phyloP scores from a whole-genome alignment of 2,888 invertebrate species.

The Heliconius erato region DNA sequence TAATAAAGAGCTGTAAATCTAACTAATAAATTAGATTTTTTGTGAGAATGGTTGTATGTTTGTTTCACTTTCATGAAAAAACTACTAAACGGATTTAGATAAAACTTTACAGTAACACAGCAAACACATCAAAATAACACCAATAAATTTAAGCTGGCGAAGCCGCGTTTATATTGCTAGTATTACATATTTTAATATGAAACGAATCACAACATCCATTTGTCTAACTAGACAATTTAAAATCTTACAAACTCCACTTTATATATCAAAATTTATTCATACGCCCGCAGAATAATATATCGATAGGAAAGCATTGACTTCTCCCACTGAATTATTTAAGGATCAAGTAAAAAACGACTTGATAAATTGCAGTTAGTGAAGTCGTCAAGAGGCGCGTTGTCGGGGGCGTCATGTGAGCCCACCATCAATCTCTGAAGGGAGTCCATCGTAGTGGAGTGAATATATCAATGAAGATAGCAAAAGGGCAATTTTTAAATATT shows the following conservation, averaged over 20 bases:
- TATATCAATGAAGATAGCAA: constrained; percentile 37
- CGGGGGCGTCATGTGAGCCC: constrained; percentile 83
- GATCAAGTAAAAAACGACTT: constrained; percentile 74
- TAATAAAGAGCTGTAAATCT: too few relatives aligned
- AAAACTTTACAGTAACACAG: too few relatives aligned
- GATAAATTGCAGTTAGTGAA: constrained; percentile 84
- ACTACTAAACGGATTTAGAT: too few relatives aligned
- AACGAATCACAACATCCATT: not conserved
- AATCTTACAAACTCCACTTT: not conserved
- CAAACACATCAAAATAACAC: not conserved
- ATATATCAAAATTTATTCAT: constrained; percentile 15
- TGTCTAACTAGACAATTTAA: constrained; percentile 12
- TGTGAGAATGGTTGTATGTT: too few relatives aligned
- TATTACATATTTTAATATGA: not conserved
- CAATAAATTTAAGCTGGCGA: too few relatives aligned
- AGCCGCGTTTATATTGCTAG: too few relatives aligned
- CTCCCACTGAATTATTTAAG: constrained; percentile 52
- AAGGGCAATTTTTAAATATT: constrained; percentile 19
- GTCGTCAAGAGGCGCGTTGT: constrained; percentile 83
- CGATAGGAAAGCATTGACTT: constrained; percentile 23
- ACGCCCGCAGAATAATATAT: constrained; percentile 9
- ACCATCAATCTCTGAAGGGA: constrained; percentile 76
- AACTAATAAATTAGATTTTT: too few relatives aligned
- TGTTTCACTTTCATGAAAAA: too few relatives aligned
- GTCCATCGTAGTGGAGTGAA: constrained; percentile 45